Conservation (phyloP, 2,797 vertebrate species). For the Phataginus tricuspis region DNA sequence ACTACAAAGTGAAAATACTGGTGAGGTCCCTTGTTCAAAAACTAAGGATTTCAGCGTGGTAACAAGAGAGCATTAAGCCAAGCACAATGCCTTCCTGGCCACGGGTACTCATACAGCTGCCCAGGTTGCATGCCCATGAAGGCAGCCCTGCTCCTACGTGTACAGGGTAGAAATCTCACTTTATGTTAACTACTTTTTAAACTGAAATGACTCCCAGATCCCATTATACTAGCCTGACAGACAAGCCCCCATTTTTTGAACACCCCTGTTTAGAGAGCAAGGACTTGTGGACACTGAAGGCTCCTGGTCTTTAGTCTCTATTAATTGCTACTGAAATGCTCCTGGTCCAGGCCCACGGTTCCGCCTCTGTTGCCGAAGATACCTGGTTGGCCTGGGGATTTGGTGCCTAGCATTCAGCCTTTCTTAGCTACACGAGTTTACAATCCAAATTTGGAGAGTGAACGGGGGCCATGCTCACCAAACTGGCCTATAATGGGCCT, state of each 20-base stretch:
- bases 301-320: not conserved
- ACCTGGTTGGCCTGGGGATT: not conserved
- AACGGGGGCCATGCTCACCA: not conserved
- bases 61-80: not conserved
- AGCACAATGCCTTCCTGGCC: not conserved
- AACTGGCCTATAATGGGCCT: not conserved
- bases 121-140: fast-evolving
- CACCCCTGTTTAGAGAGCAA: not conserved
- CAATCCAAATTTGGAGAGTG: not conserved
- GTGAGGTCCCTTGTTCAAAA: not conserved
- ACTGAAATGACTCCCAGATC: not conserved
- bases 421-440: not conserved
- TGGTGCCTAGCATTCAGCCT: not conserved
- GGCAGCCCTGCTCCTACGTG: not conserved
- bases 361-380: not conserved
- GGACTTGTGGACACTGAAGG: not conserved
- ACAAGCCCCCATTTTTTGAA: not conserved
- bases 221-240: not conserved
- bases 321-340: not conserved
- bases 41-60: not conserved
- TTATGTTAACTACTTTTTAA: not conserved
- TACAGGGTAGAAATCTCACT: not conserved
- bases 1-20: not conserved
- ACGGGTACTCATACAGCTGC: not conserved
- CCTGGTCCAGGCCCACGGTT: not conserved